phyloP scores from a whole-genome alignment of 1,140 invertebrate genomes.

The Musca vetustissima region DNA sequence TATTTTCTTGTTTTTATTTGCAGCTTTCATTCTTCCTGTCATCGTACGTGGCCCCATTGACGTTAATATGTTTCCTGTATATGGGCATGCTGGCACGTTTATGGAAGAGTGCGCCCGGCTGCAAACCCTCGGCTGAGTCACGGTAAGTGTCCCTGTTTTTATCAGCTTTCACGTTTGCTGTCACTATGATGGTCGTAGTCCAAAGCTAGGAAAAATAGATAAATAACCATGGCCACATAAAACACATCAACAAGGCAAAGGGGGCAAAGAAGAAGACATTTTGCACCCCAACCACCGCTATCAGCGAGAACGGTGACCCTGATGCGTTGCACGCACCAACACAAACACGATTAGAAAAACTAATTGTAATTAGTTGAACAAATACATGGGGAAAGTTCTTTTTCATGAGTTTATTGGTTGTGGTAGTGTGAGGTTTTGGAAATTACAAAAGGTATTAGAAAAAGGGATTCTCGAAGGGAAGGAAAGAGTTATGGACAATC shows the following conservation, averaged over 20 bases:
- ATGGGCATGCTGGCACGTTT: conserved; percentile 85
- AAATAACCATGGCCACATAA: neutral
- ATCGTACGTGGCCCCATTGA: conserved; percentile 82
- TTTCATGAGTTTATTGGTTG: no score
- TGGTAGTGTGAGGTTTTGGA: no score
- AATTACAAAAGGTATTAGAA: no score
- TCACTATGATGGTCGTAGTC: no score
- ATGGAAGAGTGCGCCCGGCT: conserved; percentile 81
- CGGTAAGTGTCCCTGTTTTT: conserved; percentile 36
- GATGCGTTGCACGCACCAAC: no score
- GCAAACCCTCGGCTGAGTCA: conserved; percentile 65
- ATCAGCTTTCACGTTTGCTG: neutral
- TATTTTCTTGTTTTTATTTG: conserved; percentile 37
- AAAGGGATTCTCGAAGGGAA: no score
- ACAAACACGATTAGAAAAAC: neutral
- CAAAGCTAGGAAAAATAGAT: no score
- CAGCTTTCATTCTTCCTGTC: conserved; percentile 81
- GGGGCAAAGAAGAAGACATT: no score
- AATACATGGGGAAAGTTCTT: neutral
- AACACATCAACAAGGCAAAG: conserved; percentile 1
- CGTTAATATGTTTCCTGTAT: conserved; percentile 87
- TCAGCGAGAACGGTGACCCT: neutral
- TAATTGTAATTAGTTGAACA: conserved; percentile 8
- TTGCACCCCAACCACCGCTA: neutral
- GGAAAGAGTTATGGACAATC: no score